Evolutionary conservation across 2,113 vertebrate genomes (phyloP), one percentile per base, ranked within the genome.

Genomic region (Uropsilus gracilis): DNA sequence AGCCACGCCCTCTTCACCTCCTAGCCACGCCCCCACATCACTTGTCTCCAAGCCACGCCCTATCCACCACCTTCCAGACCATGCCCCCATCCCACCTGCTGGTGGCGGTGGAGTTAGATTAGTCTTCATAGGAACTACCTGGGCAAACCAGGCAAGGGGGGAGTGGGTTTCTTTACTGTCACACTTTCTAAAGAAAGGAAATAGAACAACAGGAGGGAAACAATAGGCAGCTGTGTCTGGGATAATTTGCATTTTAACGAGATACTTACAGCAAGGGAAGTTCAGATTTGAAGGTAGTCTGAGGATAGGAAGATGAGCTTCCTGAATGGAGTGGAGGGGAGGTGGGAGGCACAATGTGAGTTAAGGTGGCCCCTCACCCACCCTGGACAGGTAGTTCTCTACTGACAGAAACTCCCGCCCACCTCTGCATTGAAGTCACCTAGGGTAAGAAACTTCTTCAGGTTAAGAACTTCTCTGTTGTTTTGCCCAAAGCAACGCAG

Each of bases 171-270:
- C 42, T 30, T 34, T 63, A n/a, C 46, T 57, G 53, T 72, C 61
- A 71, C 86, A 76, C 71, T 85, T 96, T 88, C 72, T 94, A 80
- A 34, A 89, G 42, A 94, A 96, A 96, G 82, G 46, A 90, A 95
- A 94, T 89, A 93, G 42, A 71, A 78, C 68, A 96, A 88, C 80
- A 78, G 42, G 32, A 77, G 61, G 34, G 50, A 90, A 95, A 95
- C 86, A 86, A 94, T 64, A 72, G 37, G 42, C 89, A 73, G 73
- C 94, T 96, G 73, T 53, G 48, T 34, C 39, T 37, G 69, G 77
- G 93, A 93, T 24, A 68, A 96, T 96, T 95, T 95, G 83, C 97
- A 96, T 96, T 86, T 94, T 91, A 94, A 97, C 86, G 73, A 90
- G 86, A 85, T 90, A 30, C 4, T 42, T 86, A 46, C 69, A 83